Conservation (phyloP, 2,888 invertebrate species). For the Conops quadrifasciatus region DNA sequence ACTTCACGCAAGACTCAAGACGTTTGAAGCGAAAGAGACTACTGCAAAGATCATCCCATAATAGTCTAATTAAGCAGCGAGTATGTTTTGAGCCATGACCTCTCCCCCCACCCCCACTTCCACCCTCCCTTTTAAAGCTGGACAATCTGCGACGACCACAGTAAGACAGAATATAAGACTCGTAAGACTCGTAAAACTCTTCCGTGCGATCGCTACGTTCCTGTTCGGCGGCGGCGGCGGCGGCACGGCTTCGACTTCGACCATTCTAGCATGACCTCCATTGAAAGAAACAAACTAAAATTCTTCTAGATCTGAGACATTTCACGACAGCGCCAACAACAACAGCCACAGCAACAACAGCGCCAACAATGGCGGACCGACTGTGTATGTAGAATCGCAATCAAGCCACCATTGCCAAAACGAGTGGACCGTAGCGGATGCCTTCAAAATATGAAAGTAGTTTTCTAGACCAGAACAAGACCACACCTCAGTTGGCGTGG, state of each 20-base stretch:
- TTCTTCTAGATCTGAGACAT: constrained; percentile 19
- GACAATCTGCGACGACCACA: too few relatives aligned
- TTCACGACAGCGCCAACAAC: constrained; percentile 26
- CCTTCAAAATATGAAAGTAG: constrained; percentile 59
- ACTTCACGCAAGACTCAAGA: too few relatives aligned
- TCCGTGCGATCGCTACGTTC: constrained; percentile 18
- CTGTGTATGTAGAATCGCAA: constrained; percentile 27
- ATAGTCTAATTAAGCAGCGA: too few relatives aligned
- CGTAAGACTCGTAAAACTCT: too few relatives aligned
- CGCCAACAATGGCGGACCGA: not conserved
- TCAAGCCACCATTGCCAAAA: constrained; percentile 39
- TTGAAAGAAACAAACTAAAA: constrained; percentile 16
- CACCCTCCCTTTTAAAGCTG: too few relatives aligned
- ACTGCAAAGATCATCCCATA: too few relatives aligned
- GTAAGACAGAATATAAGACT: too few relatives aligned
- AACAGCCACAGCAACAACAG: constrained; percentile 16
- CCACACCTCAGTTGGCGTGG: constrained; percentile 52
- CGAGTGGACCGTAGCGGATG: constrained; percentile 49
- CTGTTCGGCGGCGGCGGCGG: constrained; percentile 13
- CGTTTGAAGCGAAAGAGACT: too few relatives aligned
- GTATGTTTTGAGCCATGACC: too few relatives aligned
- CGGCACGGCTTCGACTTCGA: not conserved
- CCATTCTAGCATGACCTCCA: constrained; percentile 32
- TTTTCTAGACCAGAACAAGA: constrained; percentile 60
- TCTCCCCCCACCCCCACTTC: too few relatives aligned